A percentile compares a stretch with the other conserved stretches of the same genome.
Conservation (phyloP, 2,113 vertebrate species). For the Antechinus stuartii region DNA sequence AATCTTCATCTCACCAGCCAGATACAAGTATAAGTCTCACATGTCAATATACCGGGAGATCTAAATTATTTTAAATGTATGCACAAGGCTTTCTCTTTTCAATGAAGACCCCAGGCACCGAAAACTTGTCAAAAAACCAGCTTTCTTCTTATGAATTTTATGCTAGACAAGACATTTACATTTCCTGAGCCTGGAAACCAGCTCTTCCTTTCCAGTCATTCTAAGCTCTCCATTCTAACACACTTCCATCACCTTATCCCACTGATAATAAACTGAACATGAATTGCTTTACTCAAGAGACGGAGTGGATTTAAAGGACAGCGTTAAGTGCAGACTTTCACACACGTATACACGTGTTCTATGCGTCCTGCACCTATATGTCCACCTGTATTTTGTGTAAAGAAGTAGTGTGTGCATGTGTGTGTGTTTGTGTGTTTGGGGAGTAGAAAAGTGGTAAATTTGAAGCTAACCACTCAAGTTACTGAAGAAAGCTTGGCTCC, state of each 20-base stretch:
- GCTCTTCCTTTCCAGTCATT: background rate
- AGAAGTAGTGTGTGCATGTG: background rate
- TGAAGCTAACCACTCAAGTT: background rate
- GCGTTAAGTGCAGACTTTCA: background rate
- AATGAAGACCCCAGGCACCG: background rate
- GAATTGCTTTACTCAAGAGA: background rate
- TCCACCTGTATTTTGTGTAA: background rate
- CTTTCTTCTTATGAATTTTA: background rate
- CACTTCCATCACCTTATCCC: background rate
- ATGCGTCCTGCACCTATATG: background rate
- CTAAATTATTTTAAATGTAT: background rate
- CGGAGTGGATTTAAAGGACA: background rate
- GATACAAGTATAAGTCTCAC: background rate
- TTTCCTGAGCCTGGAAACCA: background rate
- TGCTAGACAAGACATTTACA: background rate
- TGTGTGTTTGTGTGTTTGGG: background rate
- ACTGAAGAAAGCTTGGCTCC: background rate
- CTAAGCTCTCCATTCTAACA: background rate
- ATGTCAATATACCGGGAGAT: background rate
- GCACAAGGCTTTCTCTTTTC: background rate
- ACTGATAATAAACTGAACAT: background rate
- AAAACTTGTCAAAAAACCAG: slow-evolving; percentile 60
- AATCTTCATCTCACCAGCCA: background rate
- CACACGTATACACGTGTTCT: background rate
- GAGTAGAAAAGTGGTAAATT: background rate